Conservation (phyloP, 1,140 invertebrate genomes). For the Drosophila pachea region DNA sequence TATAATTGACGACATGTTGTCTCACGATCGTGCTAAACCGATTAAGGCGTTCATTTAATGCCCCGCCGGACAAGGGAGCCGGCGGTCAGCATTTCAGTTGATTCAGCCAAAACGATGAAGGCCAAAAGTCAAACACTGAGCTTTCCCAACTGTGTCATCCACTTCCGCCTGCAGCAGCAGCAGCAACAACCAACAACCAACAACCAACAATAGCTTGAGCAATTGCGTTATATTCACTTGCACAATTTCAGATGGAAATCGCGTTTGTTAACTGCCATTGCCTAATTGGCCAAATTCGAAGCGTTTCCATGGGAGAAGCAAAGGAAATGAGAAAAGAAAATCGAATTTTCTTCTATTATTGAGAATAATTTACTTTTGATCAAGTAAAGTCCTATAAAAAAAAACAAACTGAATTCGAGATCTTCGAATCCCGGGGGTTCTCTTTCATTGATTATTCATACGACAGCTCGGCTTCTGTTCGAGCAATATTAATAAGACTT, state of each 20-base stretch:
- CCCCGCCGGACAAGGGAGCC: conserved; percentile 18
- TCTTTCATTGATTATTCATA: too few relatives aligned
- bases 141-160: conserved; percentile 35
- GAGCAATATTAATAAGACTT: neutral
- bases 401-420: too few relatives aligned
- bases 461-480: neutral
- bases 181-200: neutral
- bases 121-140: conserved; percentile 12
- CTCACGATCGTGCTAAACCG: conserved; percentile 77
- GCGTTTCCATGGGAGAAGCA: neutral
- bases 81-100: conserved; percentile 1
- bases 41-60: conserved; percentile 74
- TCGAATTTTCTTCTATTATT: neutral
- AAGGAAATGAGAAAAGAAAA: neutral
- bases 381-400: too few relatives aligned
- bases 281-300: conserved; percentile 15
- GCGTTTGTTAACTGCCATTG: conserved; percentile 42
- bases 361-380: neutral
- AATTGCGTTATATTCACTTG: conserved; percentile 37
- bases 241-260: conserved; percentile 42
- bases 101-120: conserved; percentile 11
- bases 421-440: too few relatives aligned
- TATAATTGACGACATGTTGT: conserved; percentile 78
- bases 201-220: neutral
- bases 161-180: conserved; percentile 29